A percentile compares a stretch with the other conserved stretches of the same genome.
These are phyloP conservation scores for Equus quagga DNA, from an alignment of 2,113 vertebrate species.

Conservation along the genomic window DNA sequence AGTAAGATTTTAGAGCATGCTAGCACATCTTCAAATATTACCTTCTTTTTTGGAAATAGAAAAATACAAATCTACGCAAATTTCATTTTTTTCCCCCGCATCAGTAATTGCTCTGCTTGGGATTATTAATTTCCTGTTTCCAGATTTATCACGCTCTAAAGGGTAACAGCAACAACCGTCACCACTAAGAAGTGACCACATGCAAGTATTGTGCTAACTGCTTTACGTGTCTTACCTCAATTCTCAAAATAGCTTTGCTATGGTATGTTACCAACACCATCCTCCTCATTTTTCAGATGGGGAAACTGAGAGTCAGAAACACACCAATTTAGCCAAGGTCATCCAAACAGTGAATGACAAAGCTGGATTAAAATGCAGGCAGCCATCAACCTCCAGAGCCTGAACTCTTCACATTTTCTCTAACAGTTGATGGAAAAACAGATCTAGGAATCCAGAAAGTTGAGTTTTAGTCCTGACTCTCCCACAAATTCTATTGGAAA, in stretches of 20 bases:
- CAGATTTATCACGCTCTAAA: background rate
- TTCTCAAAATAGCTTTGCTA: background rate
- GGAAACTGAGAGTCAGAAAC: background rate
- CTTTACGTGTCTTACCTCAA: background rate
- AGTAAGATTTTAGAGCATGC: background rate
- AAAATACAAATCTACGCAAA: slow-evolving; percentile 1
- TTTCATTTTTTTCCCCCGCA: background rate
- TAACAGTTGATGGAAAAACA: background rate
- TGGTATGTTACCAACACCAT: too few species aligned
- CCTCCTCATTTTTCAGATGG: background rate
- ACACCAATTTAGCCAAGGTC: background rate
- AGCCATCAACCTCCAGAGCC: background rate
- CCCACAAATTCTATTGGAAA: background rate
- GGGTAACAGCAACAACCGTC: background rate
- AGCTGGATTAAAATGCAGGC: background rate
- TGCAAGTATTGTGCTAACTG: background rate
- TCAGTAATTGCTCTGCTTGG: background rate
- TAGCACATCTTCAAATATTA: background rate
- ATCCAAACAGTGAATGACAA: background rate
- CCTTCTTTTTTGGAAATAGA: background rate
- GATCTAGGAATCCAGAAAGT: background rate
- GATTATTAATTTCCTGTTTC: background rate
- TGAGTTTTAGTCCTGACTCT: background rate
- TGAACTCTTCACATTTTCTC: background rate
- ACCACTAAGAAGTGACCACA: background rate